phyloP scores from a whole-genome alignment of 2,888 invertebrate species.

The Vandiemenella viatica region DNA sequence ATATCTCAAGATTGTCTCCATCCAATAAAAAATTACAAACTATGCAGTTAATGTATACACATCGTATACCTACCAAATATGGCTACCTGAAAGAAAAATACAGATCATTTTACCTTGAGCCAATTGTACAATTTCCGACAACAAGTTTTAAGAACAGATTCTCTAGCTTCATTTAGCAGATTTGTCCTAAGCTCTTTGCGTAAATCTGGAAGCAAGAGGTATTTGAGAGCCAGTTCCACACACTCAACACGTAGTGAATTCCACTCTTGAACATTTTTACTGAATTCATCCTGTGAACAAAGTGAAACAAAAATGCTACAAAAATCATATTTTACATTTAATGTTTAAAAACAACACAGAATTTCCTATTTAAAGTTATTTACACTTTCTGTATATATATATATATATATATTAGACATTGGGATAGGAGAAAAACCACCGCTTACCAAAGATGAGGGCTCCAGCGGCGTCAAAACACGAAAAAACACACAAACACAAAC shows the following conservation, averaged over 20 bases:
- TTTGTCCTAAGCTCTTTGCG: conserved; percentile 68
- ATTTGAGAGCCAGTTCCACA: conserved; percentile 71
- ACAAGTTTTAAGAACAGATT: conserved; percentile 67
- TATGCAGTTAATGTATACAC: background rate
- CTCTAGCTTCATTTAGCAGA: conserved; percentile 73
- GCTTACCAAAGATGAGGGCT: no score
- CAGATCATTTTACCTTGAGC: conserved; percentile 44
- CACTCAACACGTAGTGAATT: conserved; percentile 77
- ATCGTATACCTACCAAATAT: background rate
- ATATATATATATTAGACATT: no score
- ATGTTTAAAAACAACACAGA: no score
- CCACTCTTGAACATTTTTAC: conserved; percentile 89
- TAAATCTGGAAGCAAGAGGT: conserved; percentile 80
- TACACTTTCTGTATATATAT: no score
- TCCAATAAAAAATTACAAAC: background rate
- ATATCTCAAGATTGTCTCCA: no score
- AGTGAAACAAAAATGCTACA: background rate
- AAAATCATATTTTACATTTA: no score
- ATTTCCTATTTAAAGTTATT: no score
- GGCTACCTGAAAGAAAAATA: background rate
- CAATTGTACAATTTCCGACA: conserved; percentile 78
- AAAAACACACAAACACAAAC: no score
- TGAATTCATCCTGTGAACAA: conserved; percentile 69
- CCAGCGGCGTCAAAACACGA: no score
- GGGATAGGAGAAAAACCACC: no score